These are phyloP conservation scores for Tinamus guttatus DNA, from an alignment of 2,113 vertebrate genomes.

Conservation along the genomic window DNA sequence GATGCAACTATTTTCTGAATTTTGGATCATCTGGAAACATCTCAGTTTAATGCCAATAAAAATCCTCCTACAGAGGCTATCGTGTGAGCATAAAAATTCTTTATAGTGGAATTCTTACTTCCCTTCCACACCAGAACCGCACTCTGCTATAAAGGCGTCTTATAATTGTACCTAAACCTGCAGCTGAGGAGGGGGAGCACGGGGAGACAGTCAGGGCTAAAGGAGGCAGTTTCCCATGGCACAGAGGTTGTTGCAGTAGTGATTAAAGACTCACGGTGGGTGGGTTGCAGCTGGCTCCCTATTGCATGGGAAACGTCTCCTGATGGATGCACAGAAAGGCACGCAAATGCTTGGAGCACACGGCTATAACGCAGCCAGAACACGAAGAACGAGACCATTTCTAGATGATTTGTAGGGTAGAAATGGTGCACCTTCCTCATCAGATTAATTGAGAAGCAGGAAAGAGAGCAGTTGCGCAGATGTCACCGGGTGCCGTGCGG, in stretches of 20 bases:
- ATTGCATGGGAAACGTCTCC: not conserved
- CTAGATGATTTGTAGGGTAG: not conserved
- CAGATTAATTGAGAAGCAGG: conserved; percentile 19
- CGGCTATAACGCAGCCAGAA: not conserved
- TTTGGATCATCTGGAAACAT: not conserved
- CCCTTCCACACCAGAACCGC: not conserved
- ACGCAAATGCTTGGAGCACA: not conserved
- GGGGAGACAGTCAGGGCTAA: not conserved
- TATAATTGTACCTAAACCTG: not conserved
- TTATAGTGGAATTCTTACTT: not conserved
- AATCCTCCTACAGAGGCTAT: not conserved
- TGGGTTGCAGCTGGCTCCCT: not conserved
- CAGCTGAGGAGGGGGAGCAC: not conserved
- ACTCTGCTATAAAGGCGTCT: not conserved
- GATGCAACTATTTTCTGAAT: too few relatives aligned
- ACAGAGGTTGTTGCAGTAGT: not conserved
- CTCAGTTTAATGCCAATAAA: not conserved
- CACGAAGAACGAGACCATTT: not conserved
- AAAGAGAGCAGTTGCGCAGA: conserved; percentile 5
- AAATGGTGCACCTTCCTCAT: conserved; percentile 10
- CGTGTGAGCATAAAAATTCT: not conserved
- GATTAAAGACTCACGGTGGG: accelerated
- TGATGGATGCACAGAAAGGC: not conserved
- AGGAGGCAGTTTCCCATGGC: not conserved
- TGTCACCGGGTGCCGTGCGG: not conserved